Percentiles rank a stretch among this genome's conserved stretches.
These are phyloP conservation scores for Leptopilina boulardi DNA, from an alignment of 1,140 invertebrate genomes.

Conservation along the genomic window DNA sequence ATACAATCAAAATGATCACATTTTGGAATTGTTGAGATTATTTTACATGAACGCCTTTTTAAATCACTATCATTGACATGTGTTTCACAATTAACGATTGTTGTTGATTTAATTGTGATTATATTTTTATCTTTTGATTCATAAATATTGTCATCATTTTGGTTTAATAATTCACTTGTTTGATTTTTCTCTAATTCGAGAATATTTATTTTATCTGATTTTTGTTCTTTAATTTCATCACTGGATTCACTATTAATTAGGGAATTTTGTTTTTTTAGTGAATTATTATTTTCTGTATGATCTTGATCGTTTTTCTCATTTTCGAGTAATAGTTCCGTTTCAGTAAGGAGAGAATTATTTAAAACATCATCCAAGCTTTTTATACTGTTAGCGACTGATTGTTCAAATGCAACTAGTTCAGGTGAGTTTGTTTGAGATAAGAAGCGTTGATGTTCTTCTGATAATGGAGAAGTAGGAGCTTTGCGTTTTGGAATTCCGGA, in stretches of 20 bases:
- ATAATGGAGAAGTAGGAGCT: conserved; percentile 34
- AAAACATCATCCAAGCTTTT: not conserved
- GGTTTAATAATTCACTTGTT: not conserved
- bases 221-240: too few relatives aligned
- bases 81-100: not conserved
- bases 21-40: conserved; percentile 67
- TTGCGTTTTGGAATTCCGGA: conserved; percentile 50
- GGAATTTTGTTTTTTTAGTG: not conserved
- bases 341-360: not conserved
- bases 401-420: not conserved
- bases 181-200: not conserved
- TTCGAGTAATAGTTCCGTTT: not conserved
- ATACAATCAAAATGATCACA: conserved; percentile 53
- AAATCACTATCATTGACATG: not conserved
- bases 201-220: not conserved
- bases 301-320: not conserved
- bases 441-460: conserved; percentile 11
- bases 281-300: not conserved
- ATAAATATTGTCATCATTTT: not conserved
- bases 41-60: not conserved
- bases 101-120: not conserved
- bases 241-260: too few relatives aligned
- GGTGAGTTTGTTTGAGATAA: conserved; percentile 22
- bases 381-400: not conserved
- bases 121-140: conserved; percentile 5